These are phyloP conservation scores for Drosophila busckii DNA, from an alignment of 1,140 invertebrate species.

Conservation along the genomic window DNA sequence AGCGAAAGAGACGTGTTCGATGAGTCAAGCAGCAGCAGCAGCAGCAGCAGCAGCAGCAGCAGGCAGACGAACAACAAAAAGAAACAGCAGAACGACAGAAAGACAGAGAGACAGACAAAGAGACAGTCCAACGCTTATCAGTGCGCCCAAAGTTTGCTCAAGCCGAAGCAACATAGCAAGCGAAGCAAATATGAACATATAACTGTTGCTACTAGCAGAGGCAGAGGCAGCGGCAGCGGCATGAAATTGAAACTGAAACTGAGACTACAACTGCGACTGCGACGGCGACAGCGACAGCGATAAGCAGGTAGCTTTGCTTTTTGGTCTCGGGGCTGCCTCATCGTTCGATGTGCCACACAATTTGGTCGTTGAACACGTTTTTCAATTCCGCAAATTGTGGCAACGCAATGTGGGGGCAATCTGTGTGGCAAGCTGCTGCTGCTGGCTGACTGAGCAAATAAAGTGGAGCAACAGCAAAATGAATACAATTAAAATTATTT, in stretches of 20 bases:
- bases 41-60: too few species aligned
- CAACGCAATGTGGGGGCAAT: constrained; percentile 11
- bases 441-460: constrained; percentile 18
- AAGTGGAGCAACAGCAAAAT: constrained; percentile 45
- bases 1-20: constrained; percentile 39
- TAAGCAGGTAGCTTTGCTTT: constrained; percentile 14
- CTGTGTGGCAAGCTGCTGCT: constrained; percentile 22
- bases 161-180: constrained; percentile 40
- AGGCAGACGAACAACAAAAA: constrained; percentile 22
- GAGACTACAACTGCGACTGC: constrained; percentile 12
- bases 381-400: constrained; percentile 23
- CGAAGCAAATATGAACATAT: constrained; percentile 36
- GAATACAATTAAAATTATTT: constrained; percentile 74
- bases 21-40: too few species aligned
- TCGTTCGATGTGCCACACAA: constrained; percentile 43
- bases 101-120: constrained; percentile 6
- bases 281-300: constrained; percentile 7
- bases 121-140: constrained; percentile 44
- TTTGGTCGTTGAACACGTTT: constrained; percentile 70
- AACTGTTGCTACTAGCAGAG: too few species aligned
- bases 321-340: constrained; percentile 19
- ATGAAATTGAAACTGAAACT: constrained; percentile 11
- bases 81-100: not conserved
- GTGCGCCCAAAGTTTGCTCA: constrained; percentile 69
- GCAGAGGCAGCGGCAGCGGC: too few species aligned